phyloP scores from a whole-genome alignment of 2,888 invertebrate species.

The Copidosoma aretas region DNA sequence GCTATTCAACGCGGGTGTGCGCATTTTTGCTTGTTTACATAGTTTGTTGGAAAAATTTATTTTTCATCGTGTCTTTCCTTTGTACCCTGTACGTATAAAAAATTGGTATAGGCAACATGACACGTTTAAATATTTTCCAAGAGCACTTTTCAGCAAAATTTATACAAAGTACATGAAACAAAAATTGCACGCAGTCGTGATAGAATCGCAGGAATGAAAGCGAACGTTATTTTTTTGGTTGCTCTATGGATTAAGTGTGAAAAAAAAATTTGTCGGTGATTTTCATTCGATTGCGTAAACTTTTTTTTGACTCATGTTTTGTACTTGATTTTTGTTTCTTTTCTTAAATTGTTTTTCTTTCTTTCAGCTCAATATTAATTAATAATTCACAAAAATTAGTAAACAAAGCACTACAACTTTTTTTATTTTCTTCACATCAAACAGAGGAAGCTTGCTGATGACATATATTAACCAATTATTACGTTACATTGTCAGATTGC shows the following conservation, averaged over 20 bases:
- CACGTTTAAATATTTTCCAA: constrained; percentile 27
- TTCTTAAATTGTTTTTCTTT: constrained; percentile 11
- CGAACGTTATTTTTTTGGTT: constrained; percentile 12
- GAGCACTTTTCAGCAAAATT: constrained; percentile 28
- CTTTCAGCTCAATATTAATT: constrained; percentile 8
- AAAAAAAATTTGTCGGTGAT: constrained; percentile 16
- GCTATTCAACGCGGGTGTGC: constrained; percentile 26
- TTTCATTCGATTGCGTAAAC: constrained; percentile 1
- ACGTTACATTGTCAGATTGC: constrained; percentile 23
- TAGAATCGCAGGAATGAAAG: constrained; percentile 23
- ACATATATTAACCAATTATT: constrained; percentile 24
- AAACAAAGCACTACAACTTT: constrained; percentile 19
- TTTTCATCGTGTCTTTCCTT: constrained; percentile 27
- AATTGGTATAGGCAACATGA: constrained; percentile 30
- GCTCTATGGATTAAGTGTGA: constrained; percentile 25
- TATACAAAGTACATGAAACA: constrained; percentile 30
- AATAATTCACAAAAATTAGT: constrained; percentile 17
- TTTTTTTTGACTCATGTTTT: constrained; percentile 25
- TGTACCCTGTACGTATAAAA: constrained; percentile 37
- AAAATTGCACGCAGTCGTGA: constrained; percentile 26
- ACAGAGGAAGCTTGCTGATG: constrained; percentile 26
- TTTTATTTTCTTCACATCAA: constrained; percentile 26
- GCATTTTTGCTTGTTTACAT: constrained; percentile 29
- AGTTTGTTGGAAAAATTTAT: constrained; percentile 19
- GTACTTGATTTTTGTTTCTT: constrained; percentile 34